These are phyloP conservation scores for Argopecten irradians DNA, from an alignment of 1,140 invertebrate genomes.

Conservation along the genomic window DNA sequence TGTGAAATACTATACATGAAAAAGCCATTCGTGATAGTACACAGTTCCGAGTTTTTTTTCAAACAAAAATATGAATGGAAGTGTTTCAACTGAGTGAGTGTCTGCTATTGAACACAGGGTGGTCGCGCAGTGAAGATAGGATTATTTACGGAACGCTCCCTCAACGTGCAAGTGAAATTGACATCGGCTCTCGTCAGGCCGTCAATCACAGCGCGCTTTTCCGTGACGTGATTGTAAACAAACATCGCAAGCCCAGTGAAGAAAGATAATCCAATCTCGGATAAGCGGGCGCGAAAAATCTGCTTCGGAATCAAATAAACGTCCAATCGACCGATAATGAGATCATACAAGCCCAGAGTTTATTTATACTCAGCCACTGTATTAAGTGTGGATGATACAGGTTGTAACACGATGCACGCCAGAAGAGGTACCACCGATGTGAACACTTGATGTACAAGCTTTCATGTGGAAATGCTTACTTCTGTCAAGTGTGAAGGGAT, in stretches of 20 bases:
- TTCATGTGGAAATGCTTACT: conserved; percentile 11
- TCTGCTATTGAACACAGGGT: conserved; percentile 20
- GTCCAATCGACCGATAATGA: conserved; percentile 8
- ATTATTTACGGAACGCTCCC: conserved; percentile 13
- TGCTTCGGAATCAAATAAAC: conserved; percentile 22
- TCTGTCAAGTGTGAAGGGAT: not conserved
- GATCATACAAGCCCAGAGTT: conserved; percentile 8
- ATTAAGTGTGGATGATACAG: not conserved
- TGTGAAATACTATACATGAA: conserved; percentile 15
- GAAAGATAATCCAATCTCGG: conserved; percentile 21
- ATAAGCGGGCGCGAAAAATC: conserved; percentile 20
- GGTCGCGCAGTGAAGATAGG: conserved; percentile 1
- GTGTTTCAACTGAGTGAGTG: conserved; percentile 13
- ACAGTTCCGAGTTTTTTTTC: not conserved
- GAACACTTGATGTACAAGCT: conserved; percentile 14
- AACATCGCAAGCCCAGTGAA: conserved; percentile 5
- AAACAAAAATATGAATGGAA: conserved; percentile 23
- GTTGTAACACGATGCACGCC: not conserved
- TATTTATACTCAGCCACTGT: conserved; percentile 15
- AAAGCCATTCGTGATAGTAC: not conserved
- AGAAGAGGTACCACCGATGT: not conserved
- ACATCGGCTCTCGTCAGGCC: not conserved
- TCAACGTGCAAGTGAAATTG: conserved; percentile 9
- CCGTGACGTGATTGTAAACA: conserved; percentile 15
- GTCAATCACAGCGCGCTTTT: not conserved